Evolutionary conservation across 2,888 invertebrate species (phyloP).

Genomic region (Pasiphila rectangulata): DNA sequence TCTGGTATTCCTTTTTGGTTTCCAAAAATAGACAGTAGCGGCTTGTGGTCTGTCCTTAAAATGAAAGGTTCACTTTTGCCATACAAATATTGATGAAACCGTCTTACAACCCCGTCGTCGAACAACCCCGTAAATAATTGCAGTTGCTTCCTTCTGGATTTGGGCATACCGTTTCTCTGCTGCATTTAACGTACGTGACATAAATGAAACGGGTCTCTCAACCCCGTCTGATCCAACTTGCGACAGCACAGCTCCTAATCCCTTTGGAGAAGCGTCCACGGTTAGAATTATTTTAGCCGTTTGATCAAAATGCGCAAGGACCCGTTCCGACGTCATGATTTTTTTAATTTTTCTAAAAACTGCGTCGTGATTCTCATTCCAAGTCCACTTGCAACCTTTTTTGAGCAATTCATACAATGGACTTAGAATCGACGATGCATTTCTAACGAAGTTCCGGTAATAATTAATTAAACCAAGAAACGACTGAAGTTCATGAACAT

Average conservation of each 20-base stretch:
- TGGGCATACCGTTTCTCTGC: no score
- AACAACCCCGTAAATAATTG: conserved; percentile 22
- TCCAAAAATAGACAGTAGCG: conserved; percentile 22
- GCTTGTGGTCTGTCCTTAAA: conserved; percentile 34
- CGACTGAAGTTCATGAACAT: conserved; percentile 29
- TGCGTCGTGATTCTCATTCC: conserved; percentile 15
- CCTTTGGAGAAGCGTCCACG: conserved; percentile 34
- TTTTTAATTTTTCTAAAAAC: conserved; percentile 28
- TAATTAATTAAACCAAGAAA: not conserved
- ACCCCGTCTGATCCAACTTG: conserved; percentile 17
- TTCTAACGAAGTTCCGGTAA: not conserved
- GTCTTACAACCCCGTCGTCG: no score
- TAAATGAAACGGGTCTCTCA: not conserved
- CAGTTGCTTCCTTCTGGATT: conserved; percentile 19
- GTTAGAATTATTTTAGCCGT: conserved; percentile 29
- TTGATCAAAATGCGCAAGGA: conserved; percentile 31
- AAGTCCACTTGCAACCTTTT: conserved; percentile 4
- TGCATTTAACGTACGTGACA: not conserved
- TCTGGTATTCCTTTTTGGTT: conserved; percentile 35
- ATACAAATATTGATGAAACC: conserved; percentile 21
- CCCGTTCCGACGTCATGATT: conserved; percentile 25
- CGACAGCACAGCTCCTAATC: conserved; percentile 30
- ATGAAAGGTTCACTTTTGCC: conserved; percentile 25
- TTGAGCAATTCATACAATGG: not conserved
- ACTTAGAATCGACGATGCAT: not conserved